Evolutionary conservation across 2,113 vertebrate species (phyloP), one percentile per base, ranked within the genome.

Genomic region (Chaenogobius annularis): DNA sequence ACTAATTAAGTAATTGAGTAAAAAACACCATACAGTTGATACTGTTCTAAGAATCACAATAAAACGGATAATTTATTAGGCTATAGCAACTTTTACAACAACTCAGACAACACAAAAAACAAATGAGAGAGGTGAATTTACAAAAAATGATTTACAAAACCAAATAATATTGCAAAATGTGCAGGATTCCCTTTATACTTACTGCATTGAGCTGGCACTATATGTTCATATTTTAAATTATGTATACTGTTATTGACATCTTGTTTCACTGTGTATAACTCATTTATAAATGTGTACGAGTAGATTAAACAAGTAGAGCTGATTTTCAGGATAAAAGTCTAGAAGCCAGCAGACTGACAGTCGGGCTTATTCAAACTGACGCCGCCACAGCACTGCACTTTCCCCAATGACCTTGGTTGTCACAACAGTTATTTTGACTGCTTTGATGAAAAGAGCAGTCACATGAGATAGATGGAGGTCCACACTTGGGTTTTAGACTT

Each of bases 371-470:
- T 70, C 44, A 68, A 83, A 62, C 65, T 15, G 83, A 75, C 81
- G 43, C 35, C 70, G 47, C 66, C 37, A 54, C 69, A 58, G 59
- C 75, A 31, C 81, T 23, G 75, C 81, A 74, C 81, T 79, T 84
- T 81, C 77, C 62, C 69, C 71, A 23, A 22, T 68, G 79, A 85
- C 88, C 86, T 85, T 62, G 48, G 72, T 81, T 83, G 86, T 88
- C 88, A 84, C 86, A 87, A 78, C 77, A 85, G 73, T 68, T 82
- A 69, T 71, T 75, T 74, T 69, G 80, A 68, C 70, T 80, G 72
- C 55, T 81, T 72, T 86, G 77, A 82, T 69, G 86, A 78, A 87
- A 72, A 71, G 80, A 74, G 68, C 83, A 76, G 83, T 75, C 59
- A 17, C 26, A 66, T 22, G 70, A 74, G 66, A 68, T 19, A 15